These are phyloP conservation scores for Eucidaris tribuloides DNA, from an alignment of 35 echinoderm and acorn worm species.

Conservation along the genomic window DNA sequence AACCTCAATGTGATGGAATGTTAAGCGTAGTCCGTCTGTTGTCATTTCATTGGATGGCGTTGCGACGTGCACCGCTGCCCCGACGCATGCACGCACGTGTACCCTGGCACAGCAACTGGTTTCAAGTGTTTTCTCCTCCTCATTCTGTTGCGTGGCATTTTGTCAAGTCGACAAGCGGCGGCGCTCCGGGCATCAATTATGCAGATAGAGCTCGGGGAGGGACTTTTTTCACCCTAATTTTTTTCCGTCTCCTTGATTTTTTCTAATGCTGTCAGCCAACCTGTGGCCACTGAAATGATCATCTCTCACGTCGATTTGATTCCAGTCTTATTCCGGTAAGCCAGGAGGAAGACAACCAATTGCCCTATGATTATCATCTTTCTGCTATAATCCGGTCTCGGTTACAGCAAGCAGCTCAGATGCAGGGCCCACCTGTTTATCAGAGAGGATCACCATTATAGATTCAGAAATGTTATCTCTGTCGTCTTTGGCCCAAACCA, in stretches of 20 bases:
- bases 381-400: not conserved
- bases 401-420: not conserved
- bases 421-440: not conserved
- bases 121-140: conserved; percentile 12
- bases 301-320: not conserved
- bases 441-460: not conserved
- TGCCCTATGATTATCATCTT: not conserved
- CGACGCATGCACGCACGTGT: not conserved
- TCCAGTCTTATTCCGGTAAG: not conserved
- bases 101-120: not conserved
- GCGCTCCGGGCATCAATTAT: conserved; percentile 25
- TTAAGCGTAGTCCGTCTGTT: not conserved
- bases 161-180: not conserved
- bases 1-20: not conserved
- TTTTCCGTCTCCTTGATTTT: not conserved
- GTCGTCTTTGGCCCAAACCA: not conserved
- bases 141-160: conserved; percentile 18
- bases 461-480: not conserved
- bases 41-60: too few relatives aligned
- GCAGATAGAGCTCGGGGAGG: conserved; percentile 14
- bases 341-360: not conserved
- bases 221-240: not conserved
- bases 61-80: too few relatives aligned
- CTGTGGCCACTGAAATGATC: not conserved
- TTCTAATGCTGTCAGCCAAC: not conserved